A percentile compares a stretch with the other conserved stretches of the same genome.
These are phyloP conservation scores for Papilio polyxenes DNA, from an alignment of 1,140 invertebrate genomes.

Conservation along the genomic window DNA sequence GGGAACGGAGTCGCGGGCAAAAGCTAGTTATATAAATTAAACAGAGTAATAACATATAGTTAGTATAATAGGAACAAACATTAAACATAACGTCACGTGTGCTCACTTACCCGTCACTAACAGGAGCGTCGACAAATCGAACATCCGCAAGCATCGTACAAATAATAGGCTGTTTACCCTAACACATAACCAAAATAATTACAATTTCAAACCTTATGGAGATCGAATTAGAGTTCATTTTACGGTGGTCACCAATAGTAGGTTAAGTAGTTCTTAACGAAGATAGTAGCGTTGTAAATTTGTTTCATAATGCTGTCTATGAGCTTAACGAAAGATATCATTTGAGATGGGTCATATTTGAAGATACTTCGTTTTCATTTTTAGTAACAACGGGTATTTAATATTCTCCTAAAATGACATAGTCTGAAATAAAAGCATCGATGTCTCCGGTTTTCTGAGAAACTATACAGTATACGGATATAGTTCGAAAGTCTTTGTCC, in stretches of 20 bases:
- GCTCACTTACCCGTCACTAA: conserved; percentile 33
- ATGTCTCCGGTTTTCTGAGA: no score
- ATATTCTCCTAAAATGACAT: no score
- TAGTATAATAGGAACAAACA: conserved; percentile 9
- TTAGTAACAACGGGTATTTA: no score
- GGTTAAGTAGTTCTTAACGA: conserved; percentile 14
- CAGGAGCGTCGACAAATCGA: conserved; percentile 32
- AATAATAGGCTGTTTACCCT: conserved; percentile 24
- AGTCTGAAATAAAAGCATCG: no score
- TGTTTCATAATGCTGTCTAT: neutral
- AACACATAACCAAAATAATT: neutral
- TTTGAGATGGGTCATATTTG: neutral
- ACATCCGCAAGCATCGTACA: conserved; percentile 26
- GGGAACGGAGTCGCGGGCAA: no score
- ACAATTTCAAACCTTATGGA: neutral
- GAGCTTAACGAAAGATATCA: conserved; percentile 1
- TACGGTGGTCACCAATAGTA: no score
- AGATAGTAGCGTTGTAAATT: neutral
- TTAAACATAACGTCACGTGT: conserved; percentile 12
- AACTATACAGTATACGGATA: no score
- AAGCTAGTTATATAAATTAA: neutral
- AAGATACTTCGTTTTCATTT: neutral
- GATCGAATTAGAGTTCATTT: neutral
- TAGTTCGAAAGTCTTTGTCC: no score
- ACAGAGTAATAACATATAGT: neutral